Conservation (phyloP, 2,888 invertebrate species). For the Acheta domesticus region DNA sequence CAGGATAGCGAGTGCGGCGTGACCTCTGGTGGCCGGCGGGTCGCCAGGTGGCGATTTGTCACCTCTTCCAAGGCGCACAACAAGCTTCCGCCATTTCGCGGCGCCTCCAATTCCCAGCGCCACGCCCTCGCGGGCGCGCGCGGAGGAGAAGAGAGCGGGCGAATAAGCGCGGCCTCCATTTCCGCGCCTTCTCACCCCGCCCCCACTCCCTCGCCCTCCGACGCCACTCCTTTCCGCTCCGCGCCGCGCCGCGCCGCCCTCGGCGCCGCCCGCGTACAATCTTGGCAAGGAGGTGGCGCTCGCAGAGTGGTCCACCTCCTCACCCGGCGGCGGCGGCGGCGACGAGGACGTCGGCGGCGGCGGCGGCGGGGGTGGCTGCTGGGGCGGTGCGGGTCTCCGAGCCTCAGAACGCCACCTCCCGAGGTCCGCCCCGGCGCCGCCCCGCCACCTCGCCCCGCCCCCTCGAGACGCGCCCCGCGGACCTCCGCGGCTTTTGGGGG, state of each 20-base stretch:
- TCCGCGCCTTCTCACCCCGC: background rate
- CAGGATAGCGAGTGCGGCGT: conserved; percentile 21
- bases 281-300: too few relatives aligned
- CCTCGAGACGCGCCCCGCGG: conserved; percentile 41
- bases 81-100: conserved; percentile 50
- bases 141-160: background rate
- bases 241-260: too few relatives aligned
- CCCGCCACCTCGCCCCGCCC: conserved; percentile 47
- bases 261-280: too few relatives aligned
- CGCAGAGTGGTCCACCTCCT: background rate
- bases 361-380: background rate
- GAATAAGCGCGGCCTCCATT: background rate
- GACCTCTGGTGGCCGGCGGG: conserved; percentile 42
- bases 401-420: conserved; percentile 50
- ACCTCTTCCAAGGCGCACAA: conserved; percentile 49
- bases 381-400: background rate
- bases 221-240: too few relatives aligned
- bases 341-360: background rate
- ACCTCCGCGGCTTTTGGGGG: background rate
- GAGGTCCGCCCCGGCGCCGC: conserved; percentile 52
- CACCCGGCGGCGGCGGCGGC: background rate
- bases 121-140: background rate
- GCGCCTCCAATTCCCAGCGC: conserved; percentile 18
- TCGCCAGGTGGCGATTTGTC: conserved; percentile 53
- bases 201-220: background rate